Conservation (phyloP, 2,797 vertebrate genomes). For the Sebastes flavidus region DNA sequence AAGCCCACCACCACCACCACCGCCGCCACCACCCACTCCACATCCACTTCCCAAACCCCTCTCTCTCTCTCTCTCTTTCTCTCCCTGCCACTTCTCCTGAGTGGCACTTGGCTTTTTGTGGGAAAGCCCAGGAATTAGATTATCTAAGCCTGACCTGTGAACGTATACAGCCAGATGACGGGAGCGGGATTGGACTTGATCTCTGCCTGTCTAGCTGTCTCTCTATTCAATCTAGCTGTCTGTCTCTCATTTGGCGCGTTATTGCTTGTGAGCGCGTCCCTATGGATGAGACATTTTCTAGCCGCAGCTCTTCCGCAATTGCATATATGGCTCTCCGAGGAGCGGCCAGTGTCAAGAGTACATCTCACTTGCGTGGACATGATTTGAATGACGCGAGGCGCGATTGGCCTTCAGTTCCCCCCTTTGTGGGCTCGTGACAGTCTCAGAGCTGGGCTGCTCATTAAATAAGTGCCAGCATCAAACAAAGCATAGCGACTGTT, state of each 20-base stretch:
- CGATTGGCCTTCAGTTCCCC: slow-evolving; percentile 65
- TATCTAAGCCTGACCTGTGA: slow-evolving; percentile 84
- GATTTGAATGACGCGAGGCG: slow-evolving; percentile 72
- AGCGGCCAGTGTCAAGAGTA: slow-evolving; percentile 74
- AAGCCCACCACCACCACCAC: slow-evolving; percentile 63
- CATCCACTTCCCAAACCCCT: slow-evolving; percentile 54
- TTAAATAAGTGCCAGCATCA: slow-evolving; percentile 64
- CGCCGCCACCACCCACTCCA: slow-evolving; percentile 45
- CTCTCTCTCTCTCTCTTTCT: slow-evolving; percentile 18
- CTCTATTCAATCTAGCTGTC: slow-evolving; percentile 85
- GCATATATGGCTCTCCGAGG: slow-evolving; percentile 72
- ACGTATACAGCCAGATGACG: slow-evolving; percentile 76
- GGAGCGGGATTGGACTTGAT: slow-evolving; percentile 84
- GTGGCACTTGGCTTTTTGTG: slow-evolving; percentile 83
- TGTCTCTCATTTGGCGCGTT: slow-evolving; percentile 76
- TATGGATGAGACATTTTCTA: slow-evolving; percentile 78
- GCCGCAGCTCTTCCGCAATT: slow-evolving; percentile 65
- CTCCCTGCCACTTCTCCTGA: slow-evolving; percentile 79
- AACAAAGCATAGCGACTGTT: slow-evolving; percentile 37
- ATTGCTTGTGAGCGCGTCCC: slow-evolving; percentile 80
- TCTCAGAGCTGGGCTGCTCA: slow-evolving; percentile 52
- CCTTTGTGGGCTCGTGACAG: slow-evolving; percentile 54
- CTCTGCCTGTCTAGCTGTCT: slow-evolving; percentile 85
- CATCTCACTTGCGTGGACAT: slow-evolving; percentile 72
- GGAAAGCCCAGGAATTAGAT: slow-evolving; percentile 85